phyloP scores from a whole-genome alignment of 2,797 vertebrate species.

The Pseudochromis fuscus region DNA sequence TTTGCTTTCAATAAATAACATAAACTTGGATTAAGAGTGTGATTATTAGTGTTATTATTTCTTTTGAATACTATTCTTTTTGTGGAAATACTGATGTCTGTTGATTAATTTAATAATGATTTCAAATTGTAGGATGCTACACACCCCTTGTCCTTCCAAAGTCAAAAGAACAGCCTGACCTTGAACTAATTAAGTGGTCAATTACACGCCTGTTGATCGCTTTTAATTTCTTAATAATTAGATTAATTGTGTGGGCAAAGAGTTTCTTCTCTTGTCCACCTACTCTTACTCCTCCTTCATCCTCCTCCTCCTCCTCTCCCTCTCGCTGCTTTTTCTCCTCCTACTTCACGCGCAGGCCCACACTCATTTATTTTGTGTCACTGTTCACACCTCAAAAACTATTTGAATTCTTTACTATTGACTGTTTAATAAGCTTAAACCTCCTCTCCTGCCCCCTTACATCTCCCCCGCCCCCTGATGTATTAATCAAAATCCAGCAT shows the following conservation, averaged over 20 bases:
- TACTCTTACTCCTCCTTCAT: slow-evolving; percentile 66
- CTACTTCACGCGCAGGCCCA: slow-evolving; percentile 56
- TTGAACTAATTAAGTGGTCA: slow-evolving; percentile 85
- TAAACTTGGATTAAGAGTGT: slow-evolving; percentile 3
- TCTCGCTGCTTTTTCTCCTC: slow-evolving; percentile 61
- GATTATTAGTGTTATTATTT: not conserved
- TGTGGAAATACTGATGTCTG: slow-evolving; percentile 23
- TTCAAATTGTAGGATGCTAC: slow-evolving; percentile 12
- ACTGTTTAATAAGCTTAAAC: slow-evolving; percentile 69
- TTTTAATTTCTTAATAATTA: slow-evolving; percentile 85
- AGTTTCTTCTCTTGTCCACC: slow-evolving; percentile 79
- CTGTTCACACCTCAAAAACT: slow-evolving; percentile 60
- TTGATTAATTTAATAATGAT: slow-evolving; percentile 20
- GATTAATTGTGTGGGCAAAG: slow-evolving; percentile 78
- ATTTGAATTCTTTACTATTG: slow-evolving; percentile 61
- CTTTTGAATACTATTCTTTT: no score
- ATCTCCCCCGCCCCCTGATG: slow-evolving; percentile 39
- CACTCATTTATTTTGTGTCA: slow-evolving; percentile 74
- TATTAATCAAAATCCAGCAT: slow-evolving; percentile 59
- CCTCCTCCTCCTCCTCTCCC: slow-evolving; percentile 46
- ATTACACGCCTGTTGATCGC: slow-evolving; percentile 86
- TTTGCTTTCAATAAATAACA: slow-evolving; percentile 33
- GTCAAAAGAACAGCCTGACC: slow-evolving; percentile 80
- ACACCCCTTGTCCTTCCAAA: slow-evolving; percentile 50
- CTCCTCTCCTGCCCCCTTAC: slow-evolving; percentile 56